phyloP scores from a whole-genome alignment of 2,888 invertebrate species.

The Oscheius sp. region DNA sequence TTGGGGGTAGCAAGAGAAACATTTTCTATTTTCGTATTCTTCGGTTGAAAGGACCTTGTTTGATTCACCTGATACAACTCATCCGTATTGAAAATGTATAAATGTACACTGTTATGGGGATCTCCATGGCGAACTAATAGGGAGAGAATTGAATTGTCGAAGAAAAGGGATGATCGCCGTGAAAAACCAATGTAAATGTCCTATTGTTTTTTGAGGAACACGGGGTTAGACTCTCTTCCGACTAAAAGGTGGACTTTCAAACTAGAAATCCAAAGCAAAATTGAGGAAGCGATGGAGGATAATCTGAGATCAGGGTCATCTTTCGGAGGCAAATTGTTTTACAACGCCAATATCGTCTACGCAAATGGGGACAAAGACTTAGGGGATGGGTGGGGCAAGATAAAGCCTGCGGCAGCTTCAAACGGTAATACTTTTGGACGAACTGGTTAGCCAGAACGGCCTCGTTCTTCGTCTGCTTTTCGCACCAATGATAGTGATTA shows the following conservation, averaged over 20 bases:
- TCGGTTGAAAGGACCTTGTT: too few relatives aligned
- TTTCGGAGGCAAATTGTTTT: conserved; percentile 11
- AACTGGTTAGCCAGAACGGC: conserved; percentile 23
- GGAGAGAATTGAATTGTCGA: background rate
- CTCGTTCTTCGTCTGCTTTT: background rate
- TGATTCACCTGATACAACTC: conserved; percentile 7
- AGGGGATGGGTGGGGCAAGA: conserved; percentile 11
- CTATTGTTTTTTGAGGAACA: background rate
- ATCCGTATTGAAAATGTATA: conserved; percentile 16
- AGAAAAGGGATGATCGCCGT: background rate
- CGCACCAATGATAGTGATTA: conserved; percentile 25
- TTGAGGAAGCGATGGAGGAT: background rate
- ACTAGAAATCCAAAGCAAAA: background rate
- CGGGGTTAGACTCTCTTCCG: background rate
- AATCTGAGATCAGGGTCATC: background rate
- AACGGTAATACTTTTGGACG: conserved; percentile 19
- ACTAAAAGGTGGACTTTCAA: background rate
- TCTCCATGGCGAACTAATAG: conserved; percentile 1
- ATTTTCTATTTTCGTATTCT: too few relatives aligned
- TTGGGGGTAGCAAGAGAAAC: too few relatives aligned
- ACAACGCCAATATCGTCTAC: background rate
- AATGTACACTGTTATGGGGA: background rate
- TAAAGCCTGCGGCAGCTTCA: conserved; percentile 7
- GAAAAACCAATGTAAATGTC: background rate
- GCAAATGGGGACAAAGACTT: background rate